phyloP scores from a whole-genome alignment of 2,888 invertebrate genomes.

The Eristalis pertinax region DNA sequence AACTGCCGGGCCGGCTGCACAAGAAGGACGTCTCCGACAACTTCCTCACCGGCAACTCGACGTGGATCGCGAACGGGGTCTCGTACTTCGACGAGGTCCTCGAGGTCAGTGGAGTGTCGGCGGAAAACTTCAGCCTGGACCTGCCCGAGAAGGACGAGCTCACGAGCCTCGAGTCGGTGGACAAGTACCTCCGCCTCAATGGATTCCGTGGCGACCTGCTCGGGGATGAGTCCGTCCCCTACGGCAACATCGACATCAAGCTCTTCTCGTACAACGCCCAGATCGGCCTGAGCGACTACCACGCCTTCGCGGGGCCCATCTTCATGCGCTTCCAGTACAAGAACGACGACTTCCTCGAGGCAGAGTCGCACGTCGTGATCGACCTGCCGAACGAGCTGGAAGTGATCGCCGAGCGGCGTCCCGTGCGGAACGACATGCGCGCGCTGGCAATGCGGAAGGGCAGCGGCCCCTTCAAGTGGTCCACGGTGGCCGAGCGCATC shows the following conservation, averaged over 20 bases:
- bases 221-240: slow-evolving; percentile 79
- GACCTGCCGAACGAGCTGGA: slow-evolving; percentile 79
- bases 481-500: slow-evolving; percentile 75
- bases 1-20: slow-evolving; percentile 86
- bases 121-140: slow-evolving; percentile 75
- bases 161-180: slow-evolving; percentile 79
- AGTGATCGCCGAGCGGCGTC: slow-evolving; percentile 78
- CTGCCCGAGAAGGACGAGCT: slow-evolving; percentile 76
- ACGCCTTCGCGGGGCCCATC: slow-evolving; percentile 81
- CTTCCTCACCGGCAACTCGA: slow-evolving; percentile 82
- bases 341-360: slow-evolving; percentile 76
- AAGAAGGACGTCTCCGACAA: slow-evolving; percentile 85
- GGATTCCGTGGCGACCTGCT: slow-evolving; percentile 81
- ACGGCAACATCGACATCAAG: slow-evolving; percentile 81
- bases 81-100: slow-evolving; percentile 79
- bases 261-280: slow-evolving; percentile 79
- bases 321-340: slow-evolving; percentile 77
- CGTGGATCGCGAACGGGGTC: slow-evolving; percentile 85
- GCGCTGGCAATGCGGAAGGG: slow-evolving; percentile 77
- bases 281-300: slow-evolving; percentile 78
- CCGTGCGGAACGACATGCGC: slow-evolving; percentile 79
- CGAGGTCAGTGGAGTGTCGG: slow-evolving; percentile 76
- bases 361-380: slow-evolving; percentile 74
- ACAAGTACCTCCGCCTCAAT: slow-evolving; percentile 77
- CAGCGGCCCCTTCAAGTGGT: slow-evolving; percentile 80